Percentiles rank a stretch among this genome's conserved stretches.
phyloP scores from a whole-genome alignment of 2,888 invertebrate genomes.

The Ashinkailepas kermadecensis region DNA sequence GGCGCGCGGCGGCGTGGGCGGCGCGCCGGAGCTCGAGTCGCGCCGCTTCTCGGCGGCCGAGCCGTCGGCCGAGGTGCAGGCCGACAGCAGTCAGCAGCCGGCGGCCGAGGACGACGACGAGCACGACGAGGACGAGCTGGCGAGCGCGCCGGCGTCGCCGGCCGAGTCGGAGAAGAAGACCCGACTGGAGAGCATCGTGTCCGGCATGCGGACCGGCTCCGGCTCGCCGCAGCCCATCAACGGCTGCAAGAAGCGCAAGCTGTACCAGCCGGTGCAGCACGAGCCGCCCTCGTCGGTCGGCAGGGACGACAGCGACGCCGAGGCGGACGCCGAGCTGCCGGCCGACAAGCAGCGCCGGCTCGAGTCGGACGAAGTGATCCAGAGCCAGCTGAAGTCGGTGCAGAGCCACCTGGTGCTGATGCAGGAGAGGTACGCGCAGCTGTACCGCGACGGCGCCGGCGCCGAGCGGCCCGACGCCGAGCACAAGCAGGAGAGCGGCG shows the following conservation, averaged over 20 bases:
- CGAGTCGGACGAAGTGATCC: slow-evolving; percentile 51
- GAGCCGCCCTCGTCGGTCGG: slow-evolving; percentile 49
- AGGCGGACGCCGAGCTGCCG: slow-evolving; percentile 46
- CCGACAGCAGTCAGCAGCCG: slow-evolving; percentile 28
- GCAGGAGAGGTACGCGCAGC: slow-evolving; percentile 81
- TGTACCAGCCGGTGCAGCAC: slow-evolving; percentile 92
- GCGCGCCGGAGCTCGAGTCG: slow-evolving; percentile 29
- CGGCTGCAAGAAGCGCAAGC: slow-evolving; percentile 90
- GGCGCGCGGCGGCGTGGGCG: slow-evolving; percentile 29
- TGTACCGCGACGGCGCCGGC: slow-evolving; percentile 50
- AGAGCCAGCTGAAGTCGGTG: slow-evolving; percentile 57
- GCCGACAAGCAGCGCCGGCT: slow-evolving; percentile 56
- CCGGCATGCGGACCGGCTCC: slow-evolving; percentile 64
- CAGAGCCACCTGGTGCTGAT: slow-evolving; percentile 83
- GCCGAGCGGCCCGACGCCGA: not conserved
- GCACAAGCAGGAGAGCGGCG: not conserved
- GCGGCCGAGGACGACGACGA: slow-evolving; percentile 32
- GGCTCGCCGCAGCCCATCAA: slow-evolving; percentile 51
- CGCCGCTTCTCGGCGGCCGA: slow-evolving; percentile 28
- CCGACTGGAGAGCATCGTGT: slow-evolving; percentile 90
- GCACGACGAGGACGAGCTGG: slow-evolving; percentile 28
- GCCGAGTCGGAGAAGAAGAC: slow-evolving; percentile 59
- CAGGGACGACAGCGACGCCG: slow-evolving; percentile 27
- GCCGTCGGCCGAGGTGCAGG: slow-evolving; percentile 29
- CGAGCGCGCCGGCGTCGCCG: slow-evolving; percentile 31